Base-by-base conservation (phyloP, 1,140 invertebrate species). In the Drosophila tropicalis region DNA sequence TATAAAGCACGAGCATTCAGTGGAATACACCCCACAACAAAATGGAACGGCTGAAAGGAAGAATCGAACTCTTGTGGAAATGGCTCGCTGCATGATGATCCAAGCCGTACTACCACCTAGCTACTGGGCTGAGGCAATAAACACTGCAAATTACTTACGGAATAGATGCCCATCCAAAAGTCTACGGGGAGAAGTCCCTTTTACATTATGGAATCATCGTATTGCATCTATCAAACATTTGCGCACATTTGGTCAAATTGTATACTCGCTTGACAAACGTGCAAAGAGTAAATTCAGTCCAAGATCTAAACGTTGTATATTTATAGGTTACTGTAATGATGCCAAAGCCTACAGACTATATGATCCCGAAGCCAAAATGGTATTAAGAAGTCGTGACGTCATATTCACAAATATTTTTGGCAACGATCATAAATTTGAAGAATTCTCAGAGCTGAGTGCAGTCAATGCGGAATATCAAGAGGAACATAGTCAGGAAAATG, bases 41-140 rank as follows among this genome's bases (percentile, higher is more conserved):
- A 54, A 56, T 57, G 7, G 85, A 83, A 40, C 40, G 91, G 10
- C 36, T 56, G 34, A 13, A 76, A 12, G 22, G 62, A 56, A 92
- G 91, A 4, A 92, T 92, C 32, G 47, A 62, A 51, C 92, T 92
- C 69, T 82, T 92, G 67, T 74, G 55, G 4, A 12, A 60, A n/a
- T 85, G 79, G 29, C 90, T 70, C 54, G 81, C 72, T 39, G 78
- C 72, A 61, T 84, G 12, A 62, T 92, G 47, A 7, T 91, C 15
- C 63, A 73, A 57, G 55, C 13, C 10, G 40, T 5, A 34, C 19
- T 72, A 58, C 72, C 19, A 70, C 72, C 25, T 47, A 81, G 17
- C 56, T 84, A 75, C 78, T 77, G 3, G 62, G 54, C 62, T 25
- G 54, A 64, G 15, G 55, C 65, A 10, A 40, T 70, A 0, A 51